These are phyloP conservation scores for Zosterops pallidus DNA, from an alignment of 2,113 vertebrate genomes.

Conservation along the genomic window DNA sequence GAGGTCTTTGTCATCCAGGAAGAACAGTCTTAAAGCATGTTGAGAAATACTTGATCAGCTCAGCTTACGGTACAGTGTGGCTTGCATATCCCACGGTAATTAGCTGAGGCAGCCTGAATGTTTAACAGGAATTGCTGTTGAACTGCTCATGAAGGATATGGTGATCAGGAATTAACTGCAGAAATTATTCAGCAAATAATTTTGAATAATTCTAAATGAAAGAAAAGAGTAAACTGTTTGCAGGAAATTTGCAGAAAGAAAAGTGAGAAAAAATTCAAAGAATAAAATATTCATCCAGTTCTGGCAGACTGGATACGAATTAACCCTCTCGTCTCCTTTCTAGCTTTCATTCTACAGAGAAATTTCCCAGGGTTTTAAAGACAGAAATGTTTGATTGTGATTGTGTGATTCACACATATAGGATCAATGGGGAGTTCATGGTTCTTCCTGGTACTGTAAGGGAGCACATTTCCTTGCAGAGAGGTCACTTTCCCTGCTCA, in stretches of 20 bases:
- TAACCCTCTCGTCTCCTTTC: background rate
- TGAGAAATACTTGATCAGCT: background rate
- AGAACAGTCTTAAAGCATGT: background rate
- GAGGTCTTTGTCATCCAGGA: background rate
- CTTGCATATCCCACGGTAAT: background rate
- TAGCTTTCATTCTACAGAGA: background rate
- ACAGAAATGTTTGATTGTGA: background rate
- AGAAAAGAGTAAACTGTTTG: constrained; percentile 20
- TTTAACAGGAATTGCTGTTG: background rate
- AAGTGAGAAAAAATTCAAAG: background rate
- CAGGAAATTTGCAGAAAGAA: background rate
- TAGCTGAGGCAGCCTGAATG: background rate
- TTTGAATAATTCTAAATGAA: background rate
- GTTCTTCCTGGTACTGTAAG: background rate
- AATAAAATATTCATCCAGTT: background rate
- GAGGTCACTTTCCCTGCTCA: background rate
- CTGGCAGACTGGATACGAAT: background rate
- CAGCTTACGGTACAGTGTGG: background rate
- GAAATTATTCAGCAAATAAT: constrained; percentile 39
- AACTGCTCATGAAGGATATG: background rate
- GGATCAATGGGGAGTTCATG: background rate
- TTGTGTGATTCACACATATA: background rate
- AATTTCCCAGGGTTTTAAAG: background rate
- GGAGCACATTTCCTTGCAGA: background rate
- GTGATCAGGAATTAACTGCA: constrained; percentile 22